A percentile compares a stretch with the other conserved stretches of the same genome.
Conservation (phyloP, 2,797 vertebrate genomes). For the Galaxias olidus region DNA sequence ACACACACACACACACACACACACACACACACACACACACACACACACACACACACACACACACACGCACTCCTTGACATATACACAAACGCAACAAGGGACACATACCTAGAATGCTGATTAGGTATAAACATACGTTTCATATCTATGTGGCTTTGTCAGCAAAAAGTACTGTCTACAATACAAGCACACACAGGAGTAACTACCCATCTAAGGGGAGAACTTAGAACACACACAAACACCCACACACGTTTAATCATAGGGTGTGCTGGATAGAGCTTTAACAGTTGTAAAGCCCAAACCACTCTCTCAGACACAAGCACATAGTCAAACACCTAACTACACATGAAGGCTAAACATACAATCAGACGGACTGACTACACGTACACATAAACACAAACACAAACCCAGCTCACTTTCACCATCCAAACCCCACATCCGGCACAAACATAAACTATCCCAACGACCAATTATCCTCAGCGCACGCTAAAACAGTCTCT, state of each 20-base stretch:
- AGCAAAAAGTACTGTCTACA: too few relatives aligned
- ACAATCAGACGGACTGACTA: conserved; percentile 45
- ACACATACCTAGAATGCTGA: too few relatives aligned
- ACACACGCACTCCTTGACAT: conserved; percentile 15
- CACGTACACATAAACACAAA: conserved; percentile 13
- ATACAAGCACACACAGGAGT: background rate
- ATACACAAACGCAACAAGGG: too few relatives aligned
- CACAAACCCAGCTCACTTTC: conserved; percentile 13
- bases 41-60: background rate
- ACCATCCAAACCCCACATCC: conserved; percentile 44
- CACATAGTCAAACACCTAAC: conserved; percentile 57
- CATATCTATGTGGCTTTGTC: too few relatives aligned
- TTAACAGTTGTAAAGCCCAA: conserved; percentile 62
- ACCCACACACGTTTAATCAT: conserved; percentile 56
- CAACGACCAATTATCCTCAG: conserved; percentile 56
- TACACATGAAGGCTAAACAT: conserved; percentile 48
- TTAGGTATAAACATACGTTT: too few relatives aligned
- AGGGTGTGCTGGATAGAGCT: conserved; percentile 43
- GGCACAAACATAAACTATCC: conserved; percentile 49
- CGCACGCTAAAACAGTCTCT: conserved; percentile 35
- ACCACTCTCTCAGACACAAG: conserved; percentile 43
- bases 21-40: conserved; percentile 1
- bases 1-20: background rate
- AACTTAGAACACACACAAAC: conserved; percentile 1
- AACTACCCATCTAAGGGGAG: too few relatives aligned